phyloP scores from a whole-genome alignment of 1,140 invertebrate genomes.

The Cydia strobilella region DNA sequence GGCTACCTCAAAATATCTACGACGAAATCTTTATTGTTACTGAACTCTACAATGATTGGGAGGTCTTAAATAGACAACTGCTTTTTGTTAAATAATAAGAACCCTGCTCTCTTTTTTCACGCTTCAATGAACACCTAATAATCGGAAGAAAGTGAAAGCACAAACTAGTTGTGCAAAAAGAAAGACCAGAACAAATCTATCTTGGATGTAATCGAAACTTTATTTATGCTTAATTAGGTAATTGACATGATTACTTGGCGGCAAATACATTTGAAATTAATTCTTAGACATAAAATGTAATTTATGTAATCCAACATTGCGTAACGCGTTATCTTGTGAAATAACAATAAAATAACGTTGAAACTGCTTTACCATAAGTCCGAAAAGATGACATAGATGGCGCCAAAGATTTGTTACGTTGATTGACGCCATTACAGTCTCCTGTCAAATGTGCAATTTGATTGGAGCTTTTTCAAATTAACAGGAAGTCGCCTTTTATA shows the following conservation, averaged over 20 bases:
- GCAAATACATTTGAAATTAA: not conserved
- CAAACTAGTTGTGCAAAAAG: slow-evolving; percentile 26
- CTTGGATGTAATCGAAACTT: not conserved
- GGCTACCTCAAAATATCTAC: slow-evolving; percentile 20
- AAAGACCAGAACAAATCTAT: not conserved
- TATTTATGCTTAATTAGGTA: slow-evolving; percentile 29
- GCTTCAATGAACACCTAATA: slow-evolving; percentile 53
- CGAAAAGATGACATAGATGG: slow-evolving; percentile 37
- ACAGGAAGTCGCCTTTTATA: slow-evolving; percentile 69
- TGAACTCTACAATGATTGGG: slow-evolving; percentile 39
- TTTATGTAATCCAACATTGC: not conserved
- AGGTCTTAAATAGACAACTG: slow-evolving; percentile 53
- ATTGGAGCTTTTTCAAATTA: slow-evolving; percentile 78
- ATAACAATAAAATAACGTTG: not conserved
- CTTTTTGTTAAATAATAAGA: slow-evolving; percentile 47
- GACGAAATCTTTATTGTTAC: slow-evolving; percentile 38
- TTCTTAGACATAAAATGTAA: not conserved
- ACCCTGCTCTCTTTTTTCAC: slow-evolving; percentile 60
- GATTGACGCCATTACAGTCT: slow-evolving; percentile 68
- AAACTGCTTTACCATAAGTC: slow-evolving; percentile 15
- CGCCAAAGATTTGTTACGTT: slow-evolving; percentile 40
- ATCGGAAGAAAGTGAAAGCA: slow-evolving; percentile 70
- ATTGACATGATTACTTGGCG: not conserved
- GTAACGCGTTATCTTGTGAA: slow-evolving; percentile 8
- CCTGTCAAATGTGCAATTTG: slow-evolving; percentile 77